Evolutionary conservation across 2,797 vertebrate species (phyloP).

Genomic region (Octomys mimax): DNA sequence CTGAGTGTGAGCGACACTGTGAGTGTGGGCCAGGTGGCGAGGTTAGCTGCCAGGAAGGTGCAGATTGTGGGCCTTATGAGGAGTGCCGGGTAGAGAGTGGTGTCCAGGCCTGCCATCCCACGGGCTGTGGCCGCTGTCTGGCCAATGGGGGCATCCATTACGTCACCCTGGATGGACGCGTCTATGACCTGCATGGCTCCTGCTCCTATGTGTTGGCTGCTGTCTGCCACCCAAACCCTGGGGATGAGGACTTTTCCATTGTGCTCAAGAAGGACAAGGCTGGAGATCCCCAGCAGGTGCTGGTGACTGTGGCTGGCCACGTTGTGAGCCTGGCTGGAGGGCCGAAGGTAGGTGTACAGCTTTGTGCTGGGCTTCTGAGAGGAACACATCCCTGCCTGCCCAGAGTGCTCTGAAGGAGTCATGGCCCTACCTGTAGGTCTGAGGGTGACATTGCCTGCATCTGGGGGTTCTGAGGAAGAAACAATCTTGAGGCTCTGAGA

Average conservation of each 20-base stretch:
- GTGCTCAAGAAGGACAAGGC: slow-evolving; percentile 69
- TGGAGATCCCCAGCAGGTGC: slow-evolving; percentile 1
- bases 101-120: slow-evolving; percentile 69
- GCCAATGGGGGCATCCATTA: slow-evolving; percentile 90
- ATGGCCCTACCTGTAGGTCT: neutral
- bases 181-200: slow-evolving; percentile 91
- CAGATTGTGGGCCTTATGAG: slow-evolving; percentile 73
- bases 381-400: neutral
- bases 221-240: slow-evolving; percentile 81
- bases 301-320: slow-evolving; percentile 71
- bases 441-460: neutral
- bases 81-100: slow-evolving; percentile 70
- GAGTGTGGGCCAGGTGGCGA: slow-evolving; percentile 74
- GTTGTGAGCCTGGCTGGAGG: slow-evolving; percentile 63
- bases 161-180: slow-evolving; percentile 89
- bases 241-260: slow-evolving; percentile 72
- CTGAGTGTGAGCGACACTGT: slow-evolving; percentile 84
- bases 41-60: slow-evolving; percentile 75
- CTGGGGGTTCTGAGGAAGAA: neutral
- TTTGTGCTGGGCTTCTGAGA: neutral
- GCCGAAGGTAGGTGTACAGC: slow-evolving; percentile 34
- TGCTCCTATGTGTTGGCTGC: slow-evolving; percentile 90
- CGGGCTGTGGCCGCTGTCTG: slow-evolving; percentile 88
- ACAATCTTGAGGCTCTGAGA: neutral
- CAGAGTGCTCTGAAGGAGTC: neutral